Conservation (phyloP, 1,140 invertebrate species). For the Macrobrachium rosenbergii region DNA sequence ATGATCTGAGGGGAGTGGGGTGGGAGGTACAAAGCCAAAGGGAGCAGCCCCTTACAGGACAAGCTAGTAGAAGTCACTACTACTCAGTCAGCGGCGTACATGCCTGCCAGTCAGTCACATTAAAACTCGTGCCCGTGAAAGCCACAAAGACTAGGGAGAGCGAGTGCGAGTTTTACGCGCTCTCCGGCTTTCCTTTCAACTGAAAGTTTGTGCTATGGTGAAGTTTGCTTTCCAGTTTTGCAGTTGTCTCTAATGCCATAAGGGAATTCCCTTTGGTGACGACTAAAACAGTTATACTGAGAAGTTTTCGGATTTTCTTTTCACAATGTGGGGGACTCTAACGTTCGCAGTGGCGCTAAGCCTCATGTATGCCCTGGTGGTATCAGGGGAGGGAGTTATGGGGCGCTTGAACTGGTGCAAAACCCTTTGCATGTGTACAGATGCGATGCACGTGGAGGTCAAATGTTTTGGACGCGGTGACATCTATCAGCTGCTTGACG, state of each 20-base stretch:
- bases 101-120: slow-evolving; percentile 20
- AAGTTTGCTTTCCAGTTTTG: too few species aligned
- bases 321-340: slow-evolving; percentile 29
- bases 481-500: slow-evolving; percentile 21
- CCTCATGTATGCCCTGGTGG: slow-evolving; percentile 5
- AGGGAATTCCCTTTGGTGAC: too few species aligned
- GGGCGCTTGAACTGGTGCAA: slow-evolving; percentile 52
- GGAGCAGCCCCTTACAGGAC: not conserved
- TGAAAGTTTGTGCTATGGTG: slow-evolving; percentile 2
- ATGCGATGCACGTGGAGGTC: slow-evolving; percentile 14
- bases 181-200: not conserved
- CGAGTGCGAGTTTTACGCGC: not conserved
- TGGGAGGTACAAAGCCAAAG: not conserved
- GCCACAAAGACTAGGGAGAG: not conserved
- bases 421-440: slow-evolving; percentile 48
- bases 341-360: not conserved
- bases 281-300: too few species aligned
- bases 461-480: slow-evolving; percentile 44
- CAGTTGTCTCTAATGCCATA: too few species aligned
- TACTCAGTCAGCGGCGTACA: not conserved
- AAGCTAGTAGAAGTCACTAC: not conserved
- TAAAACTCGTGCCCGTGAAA: not conserved
- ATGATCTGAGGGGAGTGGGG: not conserved
- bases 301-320: too few species aligned
- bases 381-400: slow-evolving; percentile 5